Conservation (phyloP, 2,113 vertebrate species). For the Zosterops japonicus region DNA sequence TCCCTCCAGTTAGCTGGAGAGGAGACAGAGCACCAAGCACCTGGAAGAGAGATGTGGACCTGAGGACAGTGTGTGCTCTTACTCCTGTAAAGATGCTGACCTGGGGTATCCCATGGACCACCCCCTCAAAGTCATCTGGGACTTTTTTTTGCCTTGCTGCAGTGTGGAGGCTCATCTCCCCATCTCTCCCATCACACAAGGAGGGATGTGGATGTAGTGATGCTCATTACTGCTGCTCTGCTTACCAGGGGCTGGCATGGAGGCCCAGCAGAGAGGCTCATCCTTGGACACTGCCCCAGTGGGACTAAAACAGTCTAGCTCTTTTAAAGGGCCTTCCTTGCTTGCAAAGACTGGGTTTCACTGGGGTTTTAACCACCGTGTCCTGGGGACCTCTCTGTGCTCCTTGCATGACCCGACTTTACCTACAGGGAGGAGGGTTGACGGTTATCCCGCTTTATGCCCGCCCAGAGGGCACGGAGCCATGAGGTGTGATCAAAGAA, state of each 20-base stretch:
- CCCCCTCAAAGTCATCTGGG: background rate
- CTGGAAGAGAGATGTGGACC: background rate
- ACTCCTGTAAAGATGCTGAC: background rate
- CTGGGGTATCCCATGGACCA: background rate
- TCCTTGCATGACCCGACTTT: background rate
- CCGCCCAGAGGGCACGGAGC: background rate
- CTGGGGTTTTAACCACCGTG: background rate
- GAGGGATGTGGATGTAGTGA: background rate
- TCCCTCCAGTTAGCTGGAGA: background rate
- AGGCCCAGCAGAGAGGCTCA: background rate
- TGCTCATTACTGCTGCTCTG: background rate
- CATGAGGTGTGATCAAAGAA: background rate
- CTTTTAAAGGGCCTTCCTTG: background rate
- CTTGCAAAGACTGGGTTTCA: background rate
- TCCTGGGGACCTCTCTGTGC: background rate
- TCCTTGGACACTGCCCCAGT: background rate
- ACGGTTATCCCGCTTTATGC: background rate
- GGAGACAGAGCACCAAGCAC: background rate
- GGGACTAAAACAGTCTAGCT: background rate
- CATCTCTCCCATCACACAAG: background rate
- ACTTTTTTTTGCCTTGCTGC: background rate
- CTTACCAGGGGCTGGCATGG: background rate
- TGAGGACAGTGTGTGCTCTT: accelerated
- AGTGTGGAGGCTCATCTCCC: background rate
- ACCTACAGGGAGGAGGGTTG: background rate